Base-by-base conservation (phyloP, 1,140 invertebrate genomes). In the Bombus cullumanus region DNA sequence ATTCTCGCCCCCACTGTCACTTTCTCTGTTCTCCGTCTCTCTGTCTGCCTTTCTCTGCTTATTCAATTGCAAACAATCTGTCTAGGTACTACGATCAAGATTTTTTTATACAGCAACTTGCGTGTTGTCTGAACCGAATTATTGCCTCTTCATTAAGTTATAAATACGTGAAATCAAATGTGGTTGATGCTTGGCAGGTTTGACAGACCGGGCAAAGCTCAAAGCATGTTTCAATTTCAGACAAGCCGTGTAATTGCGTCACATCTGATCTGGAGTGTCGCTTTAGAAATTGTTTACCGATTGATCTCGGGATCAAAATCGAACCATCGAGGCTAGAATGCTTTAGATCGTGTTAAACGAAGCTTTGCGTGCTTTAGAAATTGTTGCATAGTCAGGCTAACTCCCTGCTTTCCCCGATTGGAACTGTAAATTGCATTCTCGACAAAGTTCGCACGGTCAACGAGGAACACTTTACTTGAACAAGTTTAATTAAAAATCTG, bases 401-500 rank as follows among this genome's bases (percentile, higher is more conserved):
- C 8, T 37, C 10, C 25, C 6, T 18, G 25, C 5, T 62, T 15
- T 3, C 4, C 15, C 25, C 43, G 18, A 77, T 22, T 41, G 10
- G 4, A 64, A 64, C 13, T 4, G 13, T 41, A 41, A 64, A 77
- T 41, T n/a, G 37, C 57, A 9, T 31, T 79, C 31, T 43, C n/a
- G 1, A 4, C 28, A 4, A 69, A 77, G 39, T 62, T 39, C 10
- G 25, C 25, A 1, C 25, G 1, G 18, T n/a, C 18, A 31, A 13
- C 71, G 66, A 71, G 37, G 25, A 43, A 10, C 18, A 37, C n/a
- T 47, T 79, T 28, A 13, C 39, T 1, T 10, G 59, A 10, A 66
- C 18, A 41, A 31, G 28, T 68, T 79, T 79, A 68, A 79, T 79
- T 47, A 79, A 79, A 79, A 79, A 28, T 43, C 41, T 10, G 15